Evolutionary conservation across 2,888 invertebrate genomes (phyloP), one percentile per base, ranked within the genome.

Genomic region (Callimorpha dominula): DNA sequence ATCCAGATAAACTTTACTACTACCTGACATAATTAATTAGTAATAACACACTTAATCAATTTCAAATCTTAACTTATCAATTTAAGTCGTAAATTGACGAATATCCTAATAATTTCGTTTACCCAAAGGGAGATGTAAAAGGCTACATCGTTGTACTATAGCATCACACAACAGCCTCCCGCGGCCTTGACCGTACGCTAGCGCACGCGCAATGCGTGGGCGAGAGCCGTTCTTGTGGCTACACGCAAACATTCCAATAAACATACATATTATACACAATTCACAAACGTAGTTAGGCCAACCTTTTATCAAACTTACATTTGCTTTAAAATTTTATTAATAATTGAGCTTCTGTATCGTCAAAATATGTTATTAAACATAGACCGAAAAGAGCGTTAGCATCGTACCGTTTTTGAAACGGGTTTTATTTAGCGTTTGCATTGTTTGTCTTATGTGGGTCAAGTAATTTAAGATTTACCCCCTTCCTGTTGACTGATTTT

Each of bases 141-240:
- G 70, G 65, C 49, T 71, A 20, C 42, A 52, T 42, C 14, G 20
- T 54, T 42, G 20, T 31, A 52, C 42, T 52, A 65, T 31, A 57
- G 20, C 31, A 60, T n/a, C n/a, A 54, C 62, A 62, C 57, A 57
- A 57, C 54, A 72, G 63, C 73, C 73, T 70, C 68, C 52, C 4
- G 42, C 74, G 74, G 65, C 74, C 74, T 74, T 74, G 70, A 71
- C 66, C 70, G 71, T 63, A 68, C 52, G 69, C 40, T 4, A 49
- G 71, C 68, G 62, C 68, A 15, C 43, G n/a, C 67, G 57, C 68
- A 54, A 8, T 62, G 65, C 64, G 72, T 65, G 54, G 68, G 72
- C 63, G 50, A 54, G 15, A 60, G 46, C 49, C 63, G 63, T 68
- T 63, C 68, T 65, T 71, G 50, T 50, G n/a, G 31, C n/a, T 40